Percentiles rank a stretch among this genome's conserved stretches.
Evolutionary conservation across 2,113 vertebrate species (phyloP).

Genomic region (Grammomys dolichurus): DNA sequence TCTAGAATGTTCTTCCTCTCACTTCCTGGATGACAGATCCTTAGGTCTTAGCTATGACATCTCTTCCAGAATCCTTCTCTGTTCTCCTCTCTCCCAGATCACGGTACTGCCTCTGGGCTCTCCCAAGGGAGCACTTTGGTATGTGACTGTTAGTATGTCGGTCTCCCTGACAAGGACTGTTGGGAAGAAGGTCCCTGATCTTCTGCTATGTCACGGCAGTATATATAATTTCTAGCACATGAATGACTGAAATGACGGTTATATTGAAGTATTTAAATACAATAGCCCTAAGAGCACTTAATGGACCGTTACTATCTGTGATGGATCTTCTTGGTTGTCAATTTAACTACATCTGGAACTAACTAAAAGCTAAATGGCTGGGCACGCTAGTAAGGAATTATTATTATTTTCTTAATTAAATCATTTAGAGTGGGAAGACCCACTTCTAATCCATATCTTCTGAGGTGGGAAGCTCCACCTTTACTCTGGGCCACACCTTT

Average conservation of each 20-base stretch:
- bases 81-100: not conserved
- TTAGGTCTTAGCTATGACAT: not conserved
- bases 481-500: too few relatives aligned
- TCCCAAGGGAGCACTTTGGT: not conserved
- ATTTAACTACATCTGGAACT: not conserved
- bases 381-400: not conserved
- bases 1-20: not conserved
- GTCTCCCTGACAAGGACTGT: not conserved
- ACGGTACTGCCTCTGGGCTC: not conserved
- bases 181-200: not conserved
- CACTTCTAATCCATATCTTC: not conserved
- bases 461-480: not conserved
- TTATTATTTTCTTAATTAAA: not conserved
- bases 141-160: not conserved
- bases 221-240: conserved; percentile 26
- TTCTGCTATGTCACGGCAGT: not conserved
- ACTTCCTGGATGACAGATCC: not conserved
- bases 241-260: not conserved
- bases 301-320: not conserved
- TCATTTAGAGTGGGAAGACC: not conserved
- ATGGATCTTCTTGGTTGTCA: not conserved
- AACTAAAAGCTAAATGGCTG: not conserved
- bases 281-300: conserved; percentile 40
- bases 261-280: conserved; percentile 37
- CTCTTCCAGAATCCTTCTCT: conserved; percentile 23